Conservation (phyloP, 1,140 invertebrate species). For the Caenorhabditis briggsae region DNA sequence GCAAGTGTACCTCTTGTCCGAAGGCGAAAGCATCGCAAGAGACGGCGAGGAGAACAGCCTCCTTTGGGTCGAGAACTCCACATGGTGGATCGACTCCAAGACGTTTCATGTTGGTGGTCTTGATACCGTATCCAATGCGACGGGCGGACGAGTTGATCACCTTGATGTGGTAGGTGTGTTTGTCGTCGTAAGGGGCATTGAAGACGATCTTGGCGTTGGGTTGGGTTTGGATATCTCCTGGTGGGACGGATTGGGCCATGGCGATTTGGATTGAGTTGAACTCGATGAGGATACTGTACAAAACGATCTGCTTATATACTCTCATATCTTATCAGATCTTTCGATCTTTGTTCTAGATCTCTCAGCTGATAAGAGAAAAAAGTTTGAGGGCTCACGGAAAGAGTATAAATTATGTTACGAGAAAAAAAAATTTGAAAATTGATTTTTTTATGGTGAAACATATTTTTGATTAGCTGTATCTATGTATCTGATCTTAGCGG, state of each 20-base stretch:
- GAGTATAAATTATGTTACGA: too few species aligned
- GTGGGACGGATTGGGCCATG: slow-evolving; percentile 63
- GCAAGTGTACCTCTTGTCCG: slow-evolving; percentile 55
- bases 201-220: slow-evolving; percentile 66
- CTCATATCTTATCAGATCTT: too few species aligned
- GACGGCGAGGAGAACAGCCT: slow-evolving; percentile 58
- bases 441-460: too few species aligned
- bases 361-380: too few species aligned
- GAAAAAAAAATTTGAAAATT: too few species aligned
- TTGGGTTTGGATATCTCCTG: slow-evolving; percentile 65
- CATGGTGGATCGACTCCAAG: slow-evolving; percentile 59
- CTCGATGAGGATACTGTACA: too few species aligned
- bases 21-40: slow-evolving; percentile 64
- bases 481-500: too few species aligned
- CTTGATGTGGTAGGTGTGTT: slow-evolving; percentile 65
- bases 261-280: not conserved
- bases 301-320: too few species aligned
- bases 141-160: slow-evolving; percentile 62
- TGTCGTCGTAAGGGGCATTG: slow-evolving; percentile 67
- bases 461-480: too few species aligned
- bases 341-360: too few species aligned
- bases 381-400: too few species aligned
- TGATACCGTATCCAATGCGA: slow-evolving; percentile 64
- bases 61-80: slow-evolving; percentile 65
- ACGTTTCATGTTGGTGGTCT: slow-evolving; percentile 65